phyloP scores from a whole-genome alignment of 2,888 invertebrate genomes.

The Perizoma flavofasciatum region DNA sequence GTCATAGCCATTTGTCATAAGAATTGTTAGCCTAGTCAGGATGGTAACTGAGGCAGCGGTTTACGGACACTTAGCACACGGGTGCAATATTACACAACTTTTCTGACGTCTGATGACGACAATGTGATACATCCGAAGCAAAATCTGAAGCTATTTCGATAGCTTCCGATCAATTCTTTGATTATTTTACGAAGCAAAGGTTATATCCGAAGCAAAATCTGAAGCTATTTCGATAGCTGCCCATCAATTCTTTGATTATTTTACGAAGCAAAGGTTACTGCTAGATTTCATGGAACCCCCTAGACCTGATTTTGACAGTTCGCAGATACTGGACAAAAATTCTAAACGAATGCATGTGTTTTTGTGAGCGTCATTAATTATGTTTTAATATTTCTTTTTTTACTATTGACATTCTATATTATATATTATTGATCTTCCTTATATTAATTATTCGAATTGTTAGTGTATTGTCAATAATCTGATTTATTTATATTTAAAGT shows the following conservation, averaged over 20 bases:
- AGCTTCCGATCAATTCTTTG: slow-evolving; percentile 3
- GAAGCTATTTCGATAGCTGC: slow-evolving; percentile 4
- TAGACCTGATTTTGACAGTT: too few relatives aligned
- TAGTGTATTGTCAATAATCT: too few relatives aligned
- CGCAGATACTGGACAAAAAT: too few relatives aligned
- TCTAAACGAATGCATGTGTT: too few relatives aligned
- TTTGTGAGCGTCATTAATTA: too few relatives aligned
- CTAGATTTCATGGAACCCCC: too few relatives aligned
- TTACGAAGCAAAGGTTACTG: too few relatives aligned
- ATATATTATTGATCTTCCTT: too few relatives aligned
- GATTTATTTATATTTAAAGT: too few relatives aligned
- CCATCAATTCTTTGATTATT: not conserved
- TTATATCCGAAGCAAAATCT: slow-evolving; percentile 35
- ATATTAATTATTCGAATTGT: too few relatives aligned
- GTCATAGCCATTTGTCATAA: slow-evolving; percentile 17
- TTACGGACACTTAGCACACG: slow-evolving; percentile 63
- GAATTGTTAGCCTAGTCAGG: slow-evolving; percentile 38
- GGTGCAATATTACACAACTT: slow-evolving; percentile 73
- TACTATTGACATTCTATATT: too few relatives aligned
- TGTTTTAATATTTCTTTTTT: too few relatives aligned
- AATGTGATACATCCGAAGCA: slow-evolving; percentile 40
- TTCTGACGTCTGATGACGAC: slow-evolving; percentile 48
- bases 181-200: not conserved
- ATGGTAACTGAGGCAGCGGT: slow-evolving; percentile 43
- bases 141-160: slow-evolving; percentile 3